Conservation (phyloP, 2,113 vertebrate genomes). For the Hippocampus zosterae region DNA sequence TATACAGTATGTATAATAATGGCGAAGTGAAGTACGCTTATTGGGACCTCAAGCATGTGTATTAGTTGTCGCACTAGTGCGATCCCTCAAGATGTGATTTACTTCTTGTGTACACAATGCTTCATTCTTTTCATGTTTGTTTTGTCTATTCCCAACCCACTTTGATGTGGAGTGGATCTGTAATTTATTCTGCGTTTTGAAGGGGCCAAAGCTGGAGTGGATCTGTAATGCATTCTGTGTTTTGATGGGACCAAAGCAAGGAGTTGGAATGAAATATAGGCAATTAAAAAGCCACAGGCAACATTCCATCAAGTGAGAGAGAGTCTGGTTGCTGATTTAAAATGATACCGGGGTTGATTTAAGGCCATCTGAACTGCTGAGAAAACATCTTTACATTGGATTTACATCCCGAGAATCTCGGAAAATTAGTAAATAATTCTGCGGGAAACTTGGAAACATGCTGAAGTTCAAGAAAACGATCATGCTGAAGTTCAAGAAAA, state of each 20-base stretch:
- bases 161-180: conserved; percentile 15
- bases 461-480: neutral
- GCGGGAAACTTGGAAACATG: neutral
- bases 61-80: neutral
- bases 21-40: neutral
- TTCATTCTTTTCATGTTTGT: conserved; percentile 10
- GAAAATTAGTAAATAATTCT: neutral
- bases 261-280: conserved; percentile 33
- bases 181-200: conserved; percentile 45
- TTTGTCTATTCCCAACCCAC: conserved; percentile 26
- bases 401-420: conserved; percentile 12
- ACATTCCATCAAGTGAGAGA: conserved; percentile 38
- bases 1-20: neutral
- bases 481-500: neutral
- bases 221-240: conserved; percentile 34
- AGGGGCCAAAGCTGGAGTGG: conserved; percentile 12
- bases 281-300: conserved; percentile 43
- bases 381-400: conserved; percentile 26
- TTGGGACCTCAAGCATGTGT: neutral
- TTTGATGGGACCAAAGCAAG: conserved; percentile 36
- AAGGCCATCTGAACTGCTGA: conserved; percentile 27
- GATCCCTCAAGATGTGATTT: conserved; percentile 19
- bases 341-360: conserved; percentile 31
- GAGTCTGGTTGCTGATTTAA: conserved; percentile 32
- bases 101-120: conserved; percentile 8